Percentiles rank a stretch among this genome's conserved stretches.
phyloP scores from a whole-genome alignment of 2,888 invertebrate genomes.

The Phasia obesa region DNA sequence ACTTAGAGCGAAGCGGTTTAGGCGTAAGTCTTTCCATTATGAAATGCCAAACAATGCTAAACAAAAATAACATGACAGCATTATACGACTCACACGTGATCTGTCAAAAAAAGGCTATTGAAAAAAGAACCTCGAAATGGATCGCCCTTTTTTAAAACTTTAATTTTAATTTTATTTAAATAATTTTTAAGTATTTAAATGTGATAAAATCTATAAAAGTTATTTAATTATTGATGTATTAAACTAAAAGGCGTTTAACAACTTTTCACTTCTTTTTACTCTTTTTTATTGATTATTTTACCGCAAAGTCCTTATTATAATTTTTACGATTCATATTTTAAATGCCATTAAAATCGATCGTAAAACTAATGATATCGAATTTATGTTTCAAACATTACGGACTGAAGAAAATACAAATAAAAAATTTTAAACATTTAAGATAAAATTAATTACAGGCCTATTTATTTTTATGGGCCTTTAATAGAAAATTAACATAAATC shows the following conservation, averaged over 20 bases:
- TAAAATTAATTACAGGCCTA: not conserved
- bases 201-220: not conserved
- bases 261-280: constrained; percentile 22
- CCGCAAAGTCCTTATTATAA: not conserved
- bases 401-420: not conserved
- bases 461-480: constrained; percentile 11
- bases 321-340: constrained; percentile 54
- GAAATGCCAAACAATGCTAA: too few relatives aligned
- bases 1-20: too few relatives aligned
- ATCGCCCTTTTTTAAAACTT: too few relatives aligned
- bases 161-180: constrained; percentile 8
- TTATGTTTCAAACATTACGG: not conserved
- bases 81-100: too few relatives aligned
- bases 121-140: too few relatives aligned
- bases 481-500: constrained; percentile 55
- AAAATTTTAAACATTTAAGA: constrained; percentile 39
- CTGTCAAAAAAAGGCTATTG: too few relatives aligned
- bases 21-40: too few relatives aligned
- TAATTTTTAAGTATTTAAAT: too few relatives aligned
- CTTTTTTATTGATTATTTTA: constrained; percentile 46
- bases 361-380: constrained; percentile 57
- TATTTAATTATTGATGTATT: constrained; percentile 13
- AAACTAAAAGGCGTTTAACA: constrained; percentile 47
- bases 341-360: constrained; percentile 48
- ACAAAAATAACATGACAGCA: too few relatives aligned